Base-by-base conservation (phyloP, 2,113 vertebrate genomes). In the Sorex araneus region DNA sequence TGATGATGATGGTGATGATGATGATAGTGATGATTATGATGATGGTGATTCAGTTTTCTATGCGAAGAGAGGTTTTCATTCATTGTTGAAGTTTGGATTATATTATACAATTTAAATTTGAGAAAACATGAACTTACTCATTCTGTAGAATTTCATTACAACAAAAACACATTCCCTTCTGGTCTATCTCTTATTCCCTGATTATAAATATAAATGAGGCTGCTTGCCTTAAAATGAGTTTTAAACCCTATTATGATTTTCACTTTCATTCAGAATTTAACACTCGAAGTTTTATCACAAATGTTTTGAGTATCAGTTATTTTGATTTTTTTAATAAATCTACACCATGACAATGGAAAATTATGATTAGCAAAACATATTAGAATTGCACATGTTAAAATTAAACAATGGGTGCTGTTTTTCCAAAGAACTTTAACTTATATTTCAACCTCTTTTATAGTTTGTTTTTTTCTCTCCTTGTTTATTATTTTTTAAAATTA, bases 181-280 rank as follows among this genome's bases (percentile, higher is more conserved):
- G 32, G 71, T 66, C 16, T 82, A 6, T 32, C 40, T 73, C 32
- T 40, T 87, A 30, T 10, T 21, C 78, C 32, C 32, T 66, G 16
- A 43, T 45, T 94, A 34, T 91, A 63, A 84, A 57, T 83, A 83
- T 71, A 77, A 70, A 91, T 70, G 40, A 93, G 13, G 69, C 28
- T 45, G 19, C 6, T 89, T 77, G 34, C 19, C 6, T 87, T 94
- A 54, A 69, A 88, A 45, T 84, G 34, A 0, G 27, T 79, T 77
- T 83, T 43, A 74, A 40, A 1, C 1, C 13, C 1, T 57, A 40
- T 69, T 83, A 87, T 16, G 79, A 80, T 75, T 63, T 64, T 34
- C 13, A 75, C 1, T 34, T 45, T 34, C 6, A 50, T 81, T 93
- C 91, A 34, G 88, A 91, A 85, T 43, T 2, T 64, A 88, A 19